Percentiles rank a stretch among this genome's conserved stretches.
Conservation (phyloP, 2,888 invertebrate genomes). For the Lydus trimaculatus region DNA sequence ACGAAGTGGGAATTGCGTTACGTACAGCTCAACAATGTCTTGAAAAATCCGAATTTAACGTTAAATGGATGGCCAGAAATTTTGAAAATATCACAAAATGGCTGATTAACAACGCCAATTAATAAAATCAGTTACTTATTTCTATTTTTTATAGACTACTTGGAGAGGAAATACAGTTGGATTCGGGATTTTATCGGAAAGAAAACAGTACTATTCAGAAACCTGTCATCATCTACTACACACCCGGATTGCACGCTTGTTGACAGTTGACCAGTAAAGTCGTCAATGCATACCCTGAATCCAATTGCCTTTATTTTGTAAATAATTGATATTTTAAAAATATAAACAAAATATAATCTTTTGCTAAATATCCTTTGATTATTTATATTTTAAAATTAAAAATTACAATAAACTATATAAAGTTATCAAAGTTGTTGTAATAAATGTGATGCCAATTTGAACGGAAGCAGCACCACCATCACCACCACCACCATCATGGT, state of each 20-base stretch:
- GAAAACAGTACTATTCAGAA: too few species aligned
- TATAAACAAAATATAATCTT: not conserved
- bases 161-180: not conserved
- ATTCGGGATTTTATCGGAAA: not conserved
- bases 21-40: conserved; percentile 81
- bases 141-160: not conserved
- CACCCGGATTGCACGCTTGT: too few species aligned
- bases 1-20: conserved; percentile 70
- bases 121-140: not conserved
- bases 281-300: too few species aligned
- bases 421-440: not conserved
- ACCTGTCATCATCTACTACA: too few species aligned
- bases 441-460: not conserved
- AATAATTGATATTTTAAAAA: too few species aligned
- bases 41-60: conserved; percentile 81
- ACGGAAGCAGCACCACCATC: not conserved
- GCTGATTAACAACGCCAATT: conserved; percentile 60
- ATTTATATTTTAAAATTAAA: conserved; percentile 1
- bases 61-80: conserved; percentile 83
- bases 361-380: not conserved
- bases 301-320: too few species aligned
- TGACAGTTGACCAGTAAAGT: too few species aligned
- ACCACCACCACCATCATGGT: not conserved
- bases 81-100: conserved; percentile 78
- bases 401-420: conserved; percentile 11